Base-by-base conservation (phyloP, 1,140 invertebrate genomes). In the Polypedilum pembai region DNA sequence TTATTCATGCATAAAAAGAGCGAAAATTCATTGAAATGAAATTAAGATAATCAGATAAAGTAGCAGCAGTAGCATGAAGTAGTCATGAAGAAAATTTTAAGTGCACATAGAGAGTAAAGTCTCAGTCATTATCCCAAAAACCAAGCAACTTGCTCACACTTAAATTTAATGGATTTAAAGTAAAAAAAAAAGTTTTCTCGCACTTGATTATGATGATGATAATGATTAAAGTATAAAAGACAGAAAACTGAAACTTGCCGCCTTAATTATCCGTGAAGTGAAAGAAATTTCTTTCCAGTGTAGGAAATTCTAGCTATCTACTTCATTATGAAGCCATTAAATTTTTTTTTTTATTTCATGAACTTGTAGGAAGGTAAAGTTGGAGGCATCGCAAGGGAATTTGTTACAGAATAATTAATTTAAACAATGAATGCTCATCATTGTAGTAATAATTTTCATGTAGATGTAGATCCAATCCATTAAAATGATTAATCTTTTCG, bases 371-470 rank as follows among this genome's bases (percentile, higher is more conserved):
- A 69, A 20, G 65, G 20, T 69, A 21, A 69, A 20, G 18, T 18
- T 66, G 8, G 18, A 69, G 65, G 18, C 12, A n/a, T 12, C 12
- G 12, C 17, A 21, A 18, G 65, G 20, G 18, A 69, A 69, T 69
- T 69, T 18, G 65, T 69, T 69, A 69, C 65, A 69, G 65, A 69
- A 69, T 69, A 69, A 69, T 69, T 69, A 69, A 69, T 69, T 69
- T 69, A 69, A 69, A 69, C 65, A 69, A 69, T 69, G 20, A 18
- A 69, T 18, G 65, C 65, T 69, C 65, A 69, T 69, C 65, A 69
- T 21, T 18, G 20, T 69, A n/a, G 17, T 20, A 18, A 69, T 18
- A 18, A 69, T 18, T 18, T 18, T 18, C 65, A 18, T 10, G 17
- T 18, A 17, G 15, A 8, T 12, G 7, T 20, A 69, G 65, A 69